A percentile compares a stretch with the other conserved stretches of the same genome.
These are phyloP conservation scores for Lethenteron reissneri DNA, from an alignment of 2,113 vertebrate species.

Conservation along the genomic window DNA sequence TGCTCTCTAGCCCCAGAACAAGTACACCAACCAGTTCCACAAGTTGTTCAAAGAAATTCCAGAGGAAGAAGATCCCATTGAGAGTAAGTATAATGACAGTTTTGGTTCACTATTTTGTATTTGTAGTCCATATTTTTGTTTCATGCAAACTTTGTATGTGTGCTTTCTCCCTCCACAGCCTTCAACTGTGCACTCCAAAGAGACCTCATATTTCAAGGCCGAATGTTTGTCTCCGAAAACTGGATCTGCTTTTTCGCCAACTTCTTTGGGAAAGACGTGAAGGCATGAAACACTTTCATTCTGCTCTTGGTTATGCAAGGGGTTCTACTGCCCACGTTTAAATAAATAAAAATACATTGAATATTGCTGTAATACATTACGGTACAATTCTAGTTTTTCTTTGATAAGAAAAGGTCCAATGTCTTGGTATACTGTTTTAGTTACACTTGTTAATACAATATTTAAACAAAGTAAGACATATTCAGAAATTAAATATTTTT, in stretches of 20 bases:
- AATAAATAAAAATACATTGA: neutral
- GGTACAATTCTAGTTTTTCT: neutral
- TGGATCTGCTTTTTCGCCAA: neutral
- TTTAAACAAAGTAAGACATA: neutral
- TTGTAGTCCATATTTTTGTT: neutral
- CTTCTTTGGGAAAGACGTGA: slow-evolving; percentile 1
- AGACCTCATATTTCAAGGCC: slow-evolving; percentile 5
- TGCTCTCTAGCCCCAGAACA: neutral
- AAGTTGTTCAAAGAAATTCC: slow-evolving; percentile 5
- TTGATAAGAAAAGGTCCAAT: neutral
- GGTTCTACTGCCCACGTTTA: neutral
- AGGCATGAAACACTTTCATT: neutral
- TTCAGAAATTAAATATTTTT: no score
- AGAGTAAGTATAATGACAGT: neutral
- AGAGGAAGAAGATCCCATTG: neutral
- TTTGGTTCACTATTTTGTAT: neutral
- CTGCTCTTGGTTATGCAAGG: neutral
- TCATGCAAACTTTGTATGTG: neutral
- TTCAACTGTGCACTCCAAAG: slow-evolving; percentile 3
- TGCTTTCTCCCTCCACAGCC: neutral
- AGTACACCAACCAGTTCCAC: neutral
- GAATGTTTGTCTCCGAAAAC: neutral
- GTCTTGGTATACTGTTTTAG: neutral
- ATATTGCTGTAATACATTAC: no score
- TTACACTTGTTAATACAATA: neutral